These are phyloP conservation scores for Daubentonia madagascariensis DNA, from an alignment of 2,113 vertebrate genomes.

Conservation along the genomic window DNA sequence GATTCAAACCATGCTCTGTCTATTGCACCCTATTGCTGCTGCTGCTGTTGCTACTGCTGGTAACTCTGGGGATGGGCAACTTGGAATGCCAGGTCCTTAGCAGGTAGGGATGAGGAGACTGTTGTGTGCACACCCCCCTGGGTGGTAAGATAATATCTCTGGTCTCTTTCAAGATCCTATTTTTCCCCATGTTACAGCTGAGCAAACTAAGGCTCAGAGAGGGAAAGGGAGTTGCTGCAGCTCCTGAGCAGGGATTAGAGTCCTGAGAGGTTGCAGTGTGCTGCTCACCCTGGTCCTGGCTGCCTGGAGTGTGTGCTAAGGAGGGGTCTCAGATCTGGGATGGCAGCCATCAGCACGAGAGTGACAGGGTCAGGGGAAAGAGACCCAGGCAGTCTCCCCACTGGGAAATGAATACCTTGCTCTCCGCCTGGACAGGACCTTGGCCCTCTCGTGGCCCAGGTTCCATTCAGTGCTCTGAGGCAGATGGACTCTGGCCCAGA, in stretches of 20 bases:
- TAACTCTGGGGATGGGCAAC: not conserved
- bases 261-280: fast-evolving
- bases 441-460: not conserved
- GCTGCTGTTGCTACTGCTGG: not conserved
- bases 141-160: not conserved
- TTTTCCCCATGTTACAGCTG: not conserved
- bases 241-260: not conserved
- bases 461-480: not conserved
- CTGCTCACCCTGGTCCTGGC: not conserved
- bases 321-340: not conserved
- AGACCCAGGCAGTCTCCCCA: not conserved
- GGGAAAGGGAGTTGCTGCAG: not conserved
- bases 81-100: not conserved
- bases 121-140: not conserved
- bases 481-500: not conserved
- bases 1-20: not conserved
- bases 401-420: not conserved
- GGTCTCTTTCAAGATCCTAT: not conserved
- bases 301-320: not conserved
- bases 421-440: not conserved
- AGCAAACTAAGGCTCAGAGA: not conserved
- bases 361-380: not conserved
- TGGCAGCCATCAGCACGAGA: not conserved
- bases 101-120: not conserved
- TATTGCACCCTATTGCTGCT: not conserved